Base-by-base conservation (phyloP, 2,797 vertebrate genomes). In the Orientallactaga sibirica region DNA sequence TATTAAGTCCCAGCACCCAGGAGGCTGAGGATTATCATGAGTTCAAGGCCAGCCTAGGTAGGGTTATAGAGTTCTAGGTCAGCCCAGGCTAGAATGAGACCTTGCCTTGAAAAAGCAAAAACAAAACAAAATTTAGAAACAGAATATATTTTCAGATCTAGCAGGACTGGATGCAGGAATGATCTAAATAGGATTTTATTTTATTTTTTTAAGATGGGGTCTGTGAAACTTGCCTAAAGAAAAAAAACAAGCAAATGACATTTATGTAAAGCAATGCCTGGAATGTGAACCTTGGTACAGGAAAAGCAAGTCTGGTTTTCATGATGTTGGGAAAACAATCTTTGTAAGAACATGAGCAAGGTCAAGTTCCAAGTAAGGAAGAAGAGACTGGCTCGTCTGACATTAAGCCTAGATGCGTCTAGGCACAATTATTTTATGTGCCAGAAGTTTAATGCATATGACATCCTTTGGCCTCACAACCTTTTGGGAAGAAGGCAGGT, bases 191-290 rank as follows among this genome's bases (percentile, higher is more conserved):
- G 77, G 37, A 15, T 19, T 68, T 73, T 24, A n/a, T 58, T 82
- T 37, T 37, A 37, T 68, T 48, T 80, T 84, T 86, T 73, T 9
- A 68, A 43, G 61, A 12, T 22, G 29, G 37, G 55, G 87, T 61
- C 41, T 91, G 64, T 85, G 55, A 77, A 48, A 73, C 78, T 61
- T 55, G 43, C 62, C 76, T 91, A 55, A 76, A 74, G 86, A 77
- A 95, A 83, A 95, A 83, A 89, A 70, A 86, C 9, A 89, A 92
- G 33, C 64, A 68, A 86, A 66, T 4, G 41, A 10, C 86, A 25
- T 82, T 85, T 76, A 80, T 20, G 80, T 3, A 52, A 88, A 91
- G 68, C 43, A 79, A 77, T 29, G 73, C 41, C 68, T 24, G 58
- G 67, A 29, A 83, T 68, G 67, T 19, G 83, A 84, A 37, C 5